Evolutionary conservation across 2,797 vertebrate genomes (phyloP), one percentile per base, ranked within the genome.

Genomic region (Heteromormyrus szaboi): DNA sequence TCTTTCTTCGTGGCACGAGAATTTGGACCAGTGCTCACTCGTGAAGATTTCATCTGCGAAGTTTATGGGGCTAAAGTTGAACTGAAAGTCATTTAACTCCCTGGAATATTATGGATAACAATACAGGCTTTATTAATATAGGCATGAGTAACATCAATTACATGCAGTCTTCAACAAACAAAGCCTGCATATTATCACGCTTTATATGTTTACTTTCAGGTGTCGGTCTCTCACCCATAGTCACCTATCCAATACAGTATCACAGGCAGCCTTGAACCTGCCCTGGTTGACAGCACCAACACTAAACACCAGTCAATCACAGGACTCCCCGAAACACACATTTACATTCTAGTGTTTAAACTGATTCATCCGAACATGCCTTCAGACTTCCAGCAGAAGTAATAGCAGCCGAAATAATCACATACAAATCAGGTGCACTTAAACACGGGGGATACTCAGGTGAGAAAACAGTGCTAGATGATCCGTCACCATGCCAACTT

Each of bases 41-140:
- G 90, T 93, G 81, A 92, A 88, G 0, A 96, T 96, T 91, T 96
- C 96, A 0, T 96, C 95, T 92, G 96, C 92, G 4, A 97, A 91
- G 83, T 94, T 96, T 44, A 95, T 95, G 0, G 94, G 92, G 8
- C 94, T 94, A 22, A 95, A 91, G 19, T 94, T 91, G 37, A 95
- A 90, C 17, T 94, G 91, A 91, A 93, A 92, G 76, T 95, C 93
- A 89, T 89, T 90, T 44, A 19, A 22, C 12, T 85, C 90, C 89
- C 83, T 51, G 44, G 25, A n/a, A 56, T 86, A 48, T 72, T 50
- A 44, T 85, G 22, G 46, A 90, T 84, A 89, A 89, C 81, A 37
- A 88, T 86, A 68, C 56, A 88, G 41, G 56, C 29, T 56, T 11
- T 7, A 41, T 12, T 65, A 53, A 7, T 88, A 48, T 54, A 22